A percentile compares a stretch with the other conserved stretches of the same genome.
phyloP scores from a whole-genome alignment of 2,888 invertebrate species.

The Cartodere bifasciata region DNA sequence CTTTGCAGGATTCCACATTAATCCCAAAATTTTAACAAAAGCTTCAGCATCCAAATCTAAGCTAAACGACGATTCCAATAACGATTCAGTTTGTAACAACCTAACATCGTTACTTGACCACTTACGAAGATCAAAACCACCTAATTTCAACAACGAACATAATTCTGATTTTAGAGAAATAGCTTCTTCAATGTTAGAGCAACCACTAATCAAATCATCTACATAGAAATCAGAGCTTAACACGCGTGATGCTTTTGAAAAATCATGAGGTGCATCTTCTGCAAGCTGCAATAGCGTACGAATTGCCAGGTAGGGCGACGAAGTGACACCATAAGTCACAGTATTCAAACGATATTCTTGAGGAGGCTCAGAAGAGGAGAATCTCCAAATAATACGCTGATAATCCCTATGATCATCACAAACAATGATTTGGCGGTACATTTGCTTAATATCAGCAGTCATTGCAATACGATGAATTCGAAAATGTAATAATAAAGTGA shows the following conservation, averaged over 20 bases:
- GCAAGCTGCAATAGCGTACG: conserved; percentile 15
- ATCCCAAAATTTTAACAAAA: conserved; percentile 12
- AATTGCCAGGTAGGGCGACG: conserved; percentile 15
- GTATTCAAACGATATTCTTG: conserved; percentile 13
- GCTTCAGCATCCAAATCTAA: conserved; percentile 6
- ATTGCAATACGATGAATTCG: conserved; percentile 9
- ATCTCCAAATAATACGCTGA: conserved; percentile 17
- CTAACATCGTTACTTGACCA: conserved; percentile 9
- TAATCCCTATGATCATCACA: conserved; percentile 9
- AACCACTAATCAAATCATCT: conserved; percentile 15
- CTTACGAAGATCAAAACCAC: too few relatives aligned
- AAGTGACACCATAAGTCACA: conserved; percentile 17
- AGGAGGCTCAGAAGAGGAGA: conserved; percentile 8
- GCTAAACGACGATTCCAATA: conserved; percentile 1
- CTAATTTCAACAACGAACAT: too few relatives aligned
- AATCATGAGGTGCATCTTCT: conserved; percentile 9
- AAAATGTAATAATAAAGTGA: conserved; percentile 8
- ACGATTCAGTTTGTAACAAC: conserved; percentile 5
- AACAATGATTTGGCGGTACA: conserved; percentile 15
- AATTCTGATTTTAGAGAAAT: conserved; percentile 9
- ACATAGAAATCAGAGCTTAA: conserved; percentile 16
- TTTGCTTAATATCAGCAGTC: conserved; percentile 12
- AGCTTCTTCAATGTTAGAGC: conserved; percentile 8
- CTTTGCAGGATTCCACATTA: conserved; percentile 10
- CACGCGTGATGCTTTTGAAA: conserved; percentile 13